A percentile compares a stretch with the other conserved stretches of the same genome.
phyloP scores from a whole-genome alignment of 2,888 invertebrate genomes.

The Mythimna loreyi region DNA sequence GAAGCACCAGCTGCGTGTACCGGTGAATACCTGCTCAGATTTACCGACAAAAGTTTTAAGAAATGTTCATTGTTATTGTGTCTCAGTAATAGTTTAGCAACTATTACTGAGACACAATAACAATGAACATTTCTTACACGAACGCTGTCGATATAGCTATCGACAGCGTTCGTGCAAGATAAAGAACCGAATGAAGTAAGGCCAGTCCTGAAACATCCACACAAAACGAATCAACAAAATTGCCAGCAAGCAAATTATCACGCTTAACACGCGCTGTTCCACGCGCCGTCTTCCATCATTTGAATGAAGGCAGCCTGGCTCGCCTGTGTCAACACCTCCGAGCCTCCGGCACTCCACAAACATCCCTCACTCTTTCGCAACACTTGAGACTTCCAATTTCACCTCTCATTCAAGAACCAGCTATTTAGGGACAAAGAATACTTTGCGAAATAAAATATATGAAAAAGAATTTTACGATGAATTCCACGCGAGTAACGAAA shows the following conservation, averaged over 20 bases:
- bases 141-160: no score
- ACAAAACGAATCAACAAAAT: neutral
- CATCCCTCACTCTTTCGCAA: constrained; percentile 19
- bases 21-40: neutral
- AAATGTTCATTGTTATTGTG: neutral
- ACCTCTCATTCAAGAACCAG: neutral
- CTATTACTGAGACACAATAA: no score
- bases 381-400: constrained; percentile 41
- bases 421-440: constrained; percentile 2
- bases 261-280: neutral
- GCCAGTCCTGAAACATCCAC: neutral
- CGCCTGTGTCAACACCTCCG: constrained; percentile 13
- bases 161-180: neutral
- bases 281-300: constrained; percentile 1
- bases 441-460: neutral
- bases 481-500: neutral
- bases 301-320: constrained; percentile 12
- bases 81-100: neutral
- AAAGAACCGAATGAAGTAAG: neutral
- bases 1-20: neutral
- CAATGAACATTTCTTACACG: no score
- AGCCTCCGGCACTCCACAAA: constrained; percentile 10
- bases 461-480: neutral
- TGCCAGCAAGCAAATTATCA: neutral
- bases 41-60: neutral